Base-by-base conservation (phyloP, 2,113 vertebrate species). In the Mohoua ochrocephala region DNA sequence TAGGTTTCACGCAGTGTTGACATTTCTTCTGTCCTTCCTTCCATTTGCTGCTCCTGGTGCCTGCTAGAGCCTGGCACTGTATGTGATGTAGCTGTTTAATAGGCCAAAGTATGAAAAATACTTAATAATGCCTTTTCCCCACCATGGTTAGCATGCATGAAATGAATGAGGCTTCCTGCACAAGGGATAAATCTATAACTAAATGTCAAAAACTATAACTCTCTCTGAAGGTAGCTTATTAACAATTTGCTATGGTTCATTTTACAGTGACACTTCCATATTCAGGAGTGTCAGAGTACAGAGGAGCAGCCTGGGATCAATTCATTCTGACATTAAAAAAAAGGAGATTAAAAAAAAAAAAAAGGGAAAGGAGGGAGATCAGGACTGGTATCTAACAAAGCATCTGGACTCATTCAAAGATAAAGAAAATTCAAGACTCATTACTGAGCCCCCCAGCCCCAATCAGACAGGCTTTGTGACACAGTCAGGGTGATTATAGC, bases 201-300 rank as follows among this genome's bases (percentile, higher is more conserved):
- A 94, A 97, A 96, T 97, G 97, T 97, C 96, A 97, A 95, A 97
- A 97, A 84, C 80, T 87, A 67, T 97, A 98, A 97, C 95, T 96
- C 84, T 93, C 91, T 96, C 95, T 85, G 97, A 97, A 98, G 93
- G 71, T 91, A 95, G 95, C 93, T 97, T 97, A 98, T 98, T 97
- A 98, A 97, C 95, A 96, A 96, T 95, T 95, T 97, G 96, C 91
- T 91, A 75, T 65, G 95, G 97, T 97, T 98, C 97, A 96, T 97
- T 98, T 97, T 98, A 77, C 96, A 97, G 88, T 89, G 97, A 95
- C 97, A 97, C 96, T 97, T 97, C 98, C 97, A 95, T 95, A 96
- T 97, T 97, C 89, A 78, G 88, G 64, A 89, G 95, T 96, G 97
- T 97, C 97, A 97, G 91, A 84, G 27, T 82, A 94, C 85, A 76